phyloP scores from a whole-genome alignment of 2,113 vertebrate genomes.

The Melanotaenia duboulayi region DNA sequence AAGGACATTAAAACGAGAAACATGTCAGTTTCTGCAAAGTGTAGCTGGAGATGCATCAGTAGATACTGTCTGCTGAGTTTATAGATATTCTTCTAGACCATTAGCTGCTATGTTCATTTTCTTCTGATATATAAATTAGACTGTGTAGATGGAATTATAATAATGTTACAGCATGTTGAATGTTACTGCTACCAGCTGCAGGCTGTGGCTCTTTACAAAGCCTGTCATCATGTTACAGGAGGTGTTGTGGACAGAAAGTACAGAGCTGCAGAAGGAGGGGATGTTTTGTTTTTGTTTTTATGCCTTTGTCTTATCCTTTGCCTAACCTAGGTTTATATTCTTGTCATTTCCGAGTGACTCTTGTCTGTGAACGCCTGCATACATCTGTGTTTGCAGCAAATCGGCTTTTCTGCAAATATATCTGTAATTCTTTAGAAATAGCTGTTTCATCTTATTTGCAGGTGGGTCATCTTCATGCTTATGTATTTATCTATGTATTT shows the following conservation, averaged over 20 bases:
- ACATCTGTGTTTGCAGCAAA: slow-evolving; percentile 3
- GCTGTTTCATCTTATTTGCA: slow-evolving; percentile 2
- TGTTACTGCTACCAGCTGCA: too few relatives aligned
- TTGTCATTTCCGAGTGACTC: background rate
- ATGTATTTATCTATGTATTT: background rate
- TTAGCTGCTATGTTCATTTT: too few relatives aligned
- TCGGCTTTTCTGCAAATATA: background rate
- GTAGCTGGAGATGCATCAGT: background rate
- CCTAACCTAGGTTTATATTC: background rate
- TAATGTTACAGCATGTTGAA: too few relatives aligned
- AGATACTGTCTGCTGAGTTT: background rate
- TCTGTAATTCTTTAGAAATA: background rate
- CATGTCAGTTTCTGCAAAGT: background rate
- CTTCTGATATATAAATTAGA: too few relatives aligned
- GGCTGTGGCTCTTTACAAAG: too few relatives aligned
- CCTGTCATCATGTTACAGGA: background rate
- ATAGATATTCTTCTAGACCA: too few relatives aligned
- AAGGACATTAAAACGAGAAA: background rate
- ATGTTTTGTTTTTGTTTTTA: background rate
- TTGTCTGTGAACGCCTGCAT: background rate
- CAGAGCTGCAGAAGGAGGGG: background rate
- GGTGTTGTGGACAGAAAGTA: background rate
- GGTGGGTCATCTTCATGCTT: background rate
- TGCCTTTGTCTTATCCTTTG: background rate
- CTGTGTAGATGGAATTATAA: too few relatives aligned